A percentile compares a stretch with the other conserved stretches of the same genome.
phyloP scores from a whole-genome alignment of 2,113 vertebrate genomes.

The Lamprologus tigripictilis region DNA sequence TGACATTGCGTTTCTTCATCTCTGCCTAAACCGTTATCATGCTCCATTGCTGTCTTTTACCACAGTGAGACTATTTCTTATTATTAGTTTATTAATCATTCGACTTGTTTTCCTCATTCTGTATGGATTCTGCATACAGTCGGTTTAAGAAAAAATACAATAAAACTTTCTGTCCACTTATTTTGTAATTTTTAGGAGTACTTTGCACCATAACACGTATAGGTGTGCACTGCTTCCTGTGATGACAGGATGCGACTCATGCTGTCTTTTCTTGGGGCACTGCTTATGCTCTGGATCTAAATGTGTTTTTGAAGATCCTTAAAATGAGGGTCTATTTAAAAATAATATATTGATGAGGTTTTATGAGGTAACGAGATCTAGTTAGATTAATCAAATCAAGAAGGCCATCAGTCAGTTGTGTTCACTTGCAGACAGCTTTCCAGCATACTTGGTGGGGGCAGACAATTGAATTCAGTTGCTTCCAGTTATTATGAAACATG shows the following conservation, averaged over 20 bases:
- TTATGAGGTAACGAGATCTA: neutral
- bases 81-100: neutral
- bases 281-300: neutral
- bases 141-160: neutral
- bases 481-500: neutral
- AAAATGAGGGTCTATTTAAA: neutral
- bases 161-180: accelerated
- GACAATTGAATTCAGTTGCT: neutral
- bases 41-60: neutral
- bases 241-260: neutral
- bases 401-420: neutral
- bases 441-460: neutral
- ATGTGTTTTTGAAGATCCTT: neutral
- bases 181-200: neutral
- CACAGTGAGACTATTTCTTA: neutral
- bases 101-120: accelerated
- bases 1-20: neutral
- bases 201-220: neutral
- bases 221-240: neutral
- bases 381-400: neutral
- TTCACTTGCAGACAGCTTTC: neutral
- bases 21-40: neutral
- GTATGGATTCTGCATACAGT: neutral
- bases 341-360: neutral
- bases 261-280: neutral